phyloP scores from a whole-genome alignment of 2,797 vertebrate species.

The Linurgus olivaceus region DNA sequence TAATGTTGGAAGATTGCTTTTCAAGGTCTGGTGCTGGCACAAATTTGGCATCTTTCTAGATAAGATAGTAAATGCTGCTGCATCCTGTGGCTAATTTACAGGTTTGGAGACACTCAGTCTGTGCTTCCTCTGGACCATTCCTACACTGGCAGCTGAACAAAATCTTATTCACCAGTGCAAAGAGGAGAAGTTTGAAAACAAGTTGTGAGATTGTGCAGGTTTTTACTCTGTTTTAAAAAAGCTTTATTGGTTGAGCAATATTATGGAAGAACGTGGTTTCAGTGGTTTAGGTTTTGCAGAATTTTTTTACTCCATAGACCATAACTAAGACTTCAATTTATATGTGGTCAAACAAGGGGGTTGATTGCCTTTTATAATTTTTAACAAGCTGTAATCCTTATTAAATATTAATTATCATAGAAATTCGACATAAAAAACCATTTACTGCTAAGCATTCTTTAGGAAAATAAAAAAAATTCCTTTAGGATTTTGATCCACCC shows the following conservation, averaged over 20 bases:
- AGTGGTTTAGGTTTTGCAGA: background rate
- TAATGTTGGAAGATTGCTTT: background rate
- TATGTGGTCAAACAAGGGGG: accelerated
- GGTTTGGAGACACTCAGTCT: background rate
- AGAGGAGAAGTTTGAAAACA: background rate
- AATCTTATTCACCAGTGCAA: background rate
- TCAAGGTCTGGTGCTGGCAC: background rate
- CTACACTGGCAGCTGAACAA: background rate
- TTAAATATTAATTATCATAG: background rate
- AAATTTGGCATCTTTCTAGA: background rate
- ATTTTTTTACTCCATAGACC: background rate
- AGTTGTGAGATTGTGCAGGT: background rate
- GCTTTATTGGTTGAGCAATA: background rate
- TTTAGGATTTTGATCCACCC: background rate
- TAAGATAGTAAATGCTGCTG: background rate
- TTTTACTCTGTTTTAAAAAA: background rate
- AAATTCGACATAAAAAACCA: background rate
- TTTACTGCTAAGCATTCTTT: background rate
- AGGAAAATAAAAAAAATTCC: background rate
- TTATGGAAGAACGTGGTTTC: background rate
- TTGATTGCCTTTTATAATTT: background rate
- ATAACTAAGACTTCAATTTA: background rate
- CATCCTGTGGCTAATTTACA: background rate
- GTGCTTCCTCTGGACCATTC: background rate
- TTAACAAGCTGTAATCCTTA: background rate